phyloP scores from a whole-genome alignment of 30 jellyfish, hydroid and myxozoan genomes.

The Aurelia aurita region DNA sequence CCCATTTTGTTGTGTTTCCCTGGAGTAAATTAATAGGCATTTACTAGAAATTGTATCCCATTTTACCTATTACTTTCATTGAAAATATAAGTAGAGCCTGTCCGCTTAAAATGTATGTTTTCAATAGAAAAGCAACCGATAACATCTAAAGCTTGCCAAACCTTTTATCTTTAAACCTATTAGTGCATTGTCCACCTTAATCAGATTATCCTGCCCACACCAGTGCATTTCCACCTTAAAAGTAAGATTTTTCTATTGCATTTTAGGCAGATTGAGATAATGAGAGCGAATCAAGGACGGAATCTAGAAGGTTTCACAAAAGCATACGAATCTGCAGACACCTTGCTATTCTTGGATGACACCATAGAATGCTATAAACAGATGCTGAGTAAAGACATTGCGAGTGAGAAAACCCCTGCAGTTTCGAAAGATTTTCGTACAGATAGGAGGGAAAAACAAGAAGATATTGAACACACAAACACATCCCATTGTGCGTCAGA shows the following conservation, averaged over 20 bases:
- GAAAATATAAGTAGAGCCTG: too few relatives aligned
- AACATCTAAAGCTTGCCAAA: neutral
- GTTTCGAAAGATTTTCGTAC: neutral
- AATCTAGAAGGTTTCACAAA: constrained; percentile 16
- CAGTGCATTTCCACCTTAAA: constrained; percentile 7
- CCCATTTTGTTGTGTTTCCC: too few relatives aligned
- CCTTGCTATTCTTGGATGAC: constrained; percentile 45
- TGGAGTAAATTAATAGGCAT: too few relatives aligned
- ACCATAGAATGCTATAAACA: constrained; percentile 4
- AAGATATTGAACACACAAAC: too few relatives aligned
- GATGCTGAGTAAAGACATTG: constrained; percentile 25
- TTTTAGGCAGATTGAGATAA: constrained; percentile 33
- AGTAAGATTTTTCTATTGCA: neutral
- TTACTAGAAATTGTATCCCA: too few relatives aligned
- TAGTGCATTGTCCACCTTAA: constrained; percentile 34
- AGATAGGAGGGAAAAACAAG: constrained; percentile 10
- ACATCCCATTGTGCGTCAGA: too few relatives aligned
- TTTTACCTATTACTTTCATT: too few relatives aligned
- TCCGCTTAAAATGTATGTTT: too few relatives aligned
- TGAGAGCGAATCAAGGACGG: neutral
- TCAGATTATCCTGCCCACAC: constrained; percentile 59
- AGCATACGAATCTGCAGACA: constrained; percentile 41
- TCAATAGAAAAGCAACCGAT: too few relatives aligned
- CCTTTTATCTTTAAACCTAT: constrained; percentile 14
- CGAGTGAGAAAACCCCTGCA: neutral